Conservation (phyloP, 1,140 invertebrate species). For the Bombus superbus region DNA sequence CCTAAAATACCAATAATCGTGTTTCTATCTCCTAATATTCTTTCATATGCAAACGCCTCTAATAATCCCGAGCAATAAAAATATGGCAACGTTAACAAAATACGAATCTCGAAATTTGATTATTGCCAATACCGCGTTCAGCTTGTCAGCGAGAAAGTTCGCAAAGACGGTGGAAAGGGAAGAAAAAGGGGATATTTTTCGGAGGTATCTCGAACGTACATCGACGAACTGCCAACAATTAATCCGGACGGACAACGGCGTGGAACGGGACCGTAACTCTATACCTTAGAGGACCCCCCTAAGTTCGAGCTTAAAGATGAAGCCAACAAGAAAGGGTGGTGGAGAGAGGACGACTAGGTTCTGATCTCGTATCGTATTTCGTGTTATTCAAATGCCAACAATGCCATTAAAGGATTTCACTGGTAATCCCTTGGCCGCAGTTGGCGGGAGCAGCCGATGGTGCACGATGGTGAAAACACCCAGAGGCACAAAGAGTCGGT, state of each 20-base stretch:
- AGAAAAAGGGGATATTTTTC: slow-evolving; percentile 18
- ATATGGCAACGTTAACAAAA: too few relatives aligned
- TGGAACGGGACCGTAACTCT: slow-evolving; percentile 58
- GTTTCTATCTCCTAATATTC: too few relatives aligned
- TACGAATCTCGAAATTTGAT: neutral
- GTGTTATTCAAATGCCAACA: slow-evolving; percentile 83
- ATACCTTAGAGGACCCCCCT: slow-evolving; percentile 45
- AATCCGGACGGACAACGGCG: slow-evolving; percentile 68
- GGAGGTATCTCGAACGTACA: slow-evolving; percentile 23
- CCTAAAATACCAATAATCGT: too few relatives aligned
- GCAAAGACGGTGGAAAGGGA: neutral
- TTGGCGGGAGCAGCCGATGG: slow-evolving; percentile 54
- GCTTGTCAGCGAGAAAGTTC: neutral
- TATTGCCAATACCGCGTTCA: too few relatives aligned
- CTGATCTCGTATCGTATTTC: slow-evolving; percentile 82
- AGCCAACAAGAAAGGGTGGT: slow-evolving; percentile 26
- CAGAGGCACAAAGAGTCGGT: slow-evolving; percentile 58
- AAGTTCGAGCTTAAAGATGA: slow-evolving; percentile 54
- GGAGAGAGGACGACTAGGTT: slow-evolving; percentile 36
- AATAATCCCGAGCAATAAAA: too few relatives aligned
- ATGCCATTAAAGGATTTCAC: slow-evolving; percentile 82
- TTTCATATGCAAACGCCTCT: too few relatives aligned
- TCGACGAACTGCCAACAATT: slow-evolving; percentile 73
- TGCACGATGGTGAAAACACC: slow-evolving; percentile 59
- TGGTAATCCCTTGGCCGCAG: slow-evolving; percentile 74